A percentile compares a stretch with the other conserved stretches of the same genome.
phyloP scores from a whole-genome alignment of 2,888 invertebrate genomes.

The Coecobrya sp. region DNA sequence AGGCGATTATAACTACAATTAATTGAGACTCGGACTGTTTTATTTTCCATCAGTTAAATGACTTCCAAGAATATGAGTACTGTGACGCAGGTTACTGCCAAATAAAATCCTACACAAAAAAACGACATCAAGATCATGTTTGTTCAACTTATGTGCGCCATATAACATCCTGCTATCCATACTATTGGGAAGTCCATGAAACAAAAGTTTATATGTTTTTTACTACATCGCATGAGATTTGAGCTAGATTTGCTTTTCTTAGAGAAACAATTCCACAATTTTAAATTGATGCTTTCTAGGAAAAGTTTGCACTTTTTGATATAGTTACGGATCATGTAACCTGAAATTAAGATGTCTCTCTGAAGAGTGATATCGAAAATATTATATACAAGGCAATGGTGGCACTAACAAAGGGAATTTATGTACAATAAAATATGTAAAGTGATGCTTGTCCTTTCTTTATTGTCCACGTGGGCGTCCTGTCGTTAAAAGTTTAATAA shows the following conservation, averaged over 20 bases:
- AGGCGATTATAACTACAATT: background rate
- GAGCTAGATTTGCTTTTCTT: background rate
- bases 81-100: background rate
- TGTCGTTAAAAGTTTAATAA: constrained; percentile 8
- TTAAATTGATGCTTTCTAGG: background rate
- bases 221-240: background rate
- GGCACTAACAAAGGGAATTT: background rate
- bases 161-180: no score
- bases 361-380: background rate
- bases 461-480: background rate
- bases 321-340: no score
- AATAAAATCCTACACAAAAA: background rate
- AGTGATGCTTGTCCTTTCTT: background rate
- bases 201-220: background rate
- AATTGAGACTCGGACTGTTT: no score
- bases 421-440: background rate
- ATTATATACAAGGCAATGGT: background rate
- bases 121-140: background rate
- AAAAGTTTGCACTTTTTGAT: background rate
- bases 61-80: no score
- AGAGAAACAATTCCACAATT: background rate
- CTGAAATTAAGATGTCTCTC: background rate
- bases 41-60: no score
- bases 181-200: no score
- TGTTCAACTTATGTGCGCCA: background rate